Conservation (phyloP, 2,113 vertebrate species). For the Chaenogobius annularis region DNA sequence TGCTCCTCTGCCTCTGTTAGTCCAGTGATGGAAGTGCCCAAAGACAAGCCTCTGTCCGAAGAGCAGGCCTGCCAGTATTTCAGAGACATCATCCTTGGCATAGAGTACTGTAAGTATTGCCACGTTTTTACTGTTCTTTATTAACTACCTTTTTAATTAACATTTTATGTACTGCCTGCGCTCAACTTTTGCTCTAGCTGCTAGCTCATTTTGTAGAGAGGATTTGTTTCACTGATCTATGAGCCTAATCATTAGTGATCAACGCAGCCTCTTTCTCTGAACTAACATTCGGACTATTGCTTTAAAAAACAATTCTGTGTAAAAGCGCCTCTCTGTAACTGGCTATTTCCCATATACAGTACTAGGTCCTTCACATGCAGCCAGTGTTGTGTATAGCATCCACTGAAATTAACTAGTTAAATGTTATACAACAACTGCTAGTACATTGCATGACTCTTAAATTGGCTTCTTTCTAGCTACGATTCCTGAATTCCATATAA, state of each 20-base stretch:
- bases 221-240: constrained; percentile 26
- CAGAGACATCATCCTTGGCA: constrained; percentile 93
- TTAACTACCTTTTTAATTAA: neutral
- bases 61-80: constrained; percentile 90
- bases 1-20: constrained; percentile 61
- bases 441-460: neutral
- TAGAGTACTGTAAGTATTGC: constrained; percentile 91
- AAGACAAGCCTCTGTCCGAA: constrained; percentile 85
- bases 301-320: neutral
- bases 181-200: constrained; percentile 9
- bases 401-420: too few relatives aligned
- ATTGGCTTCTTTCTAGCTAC: neutral
- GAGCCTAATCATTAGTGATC: constrained; percentile 32
- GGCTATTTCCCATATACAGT: neutral
- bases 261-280: constrained; percentile 1
- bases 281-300: neutral
- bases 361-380: too few relatives aligned
- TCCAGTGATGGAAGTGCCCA: constrained; percentile 96
- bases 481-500: neutral
- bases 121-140: too few relatives aligned
- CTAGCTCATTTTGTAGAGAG: constrained; percentile 22
- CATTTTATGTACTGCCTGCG: neutral
- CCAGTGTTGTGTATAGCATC: too few relatives aligned
- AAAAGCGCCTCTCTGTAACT: neutral
- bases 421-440: neutral